Conservation (phyloP, 2,888 invertebrate species). For the Apodemia duryi region DNA sequence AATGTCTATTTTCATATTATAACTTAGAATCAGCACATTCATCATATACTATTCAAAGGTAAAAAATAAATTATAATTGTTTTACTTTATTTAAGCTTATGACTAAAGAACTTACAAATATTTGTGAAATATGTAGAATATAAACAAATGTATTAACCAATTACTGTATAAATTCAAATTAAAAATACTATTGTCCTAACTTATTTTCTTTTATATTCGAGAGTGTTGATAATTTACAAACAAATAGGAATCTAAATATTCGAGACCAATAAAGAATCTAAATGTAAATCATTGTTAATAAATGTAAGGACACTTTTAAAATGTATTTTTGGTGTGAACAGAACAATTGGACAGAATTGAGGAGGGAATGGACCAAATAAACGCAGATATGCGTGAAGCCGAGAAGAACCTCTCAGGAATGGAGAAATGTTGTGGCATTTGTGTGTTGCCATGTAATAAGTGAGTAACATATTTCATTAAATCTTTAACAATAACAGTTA, state of each 20-base stretch:
- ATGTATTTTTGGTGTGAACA: conserved; percentile 73
- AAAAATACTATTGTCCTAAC: conserved; percentile 59
- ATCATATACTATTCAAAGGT: conserved; percentile 65
- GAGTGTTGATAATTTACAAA: conserved; percentile 79
- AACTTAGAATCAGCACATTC: conserved; percentile 76
- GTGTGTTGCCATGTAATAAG: conserved; percentile 99
- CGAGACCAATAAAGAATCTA: conserved; percentile 30
- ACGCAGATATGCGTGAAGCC: conserved; percentile 99
- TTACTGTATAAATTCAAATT: not conserved
- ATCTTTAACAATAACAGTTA: too few species aligned
- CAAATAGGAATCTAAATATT: conserved; percentile 27
- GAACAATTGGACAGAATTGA: conserved; percentile 99
- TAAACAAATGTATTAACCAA: not conserved
- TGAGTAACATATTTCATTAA: conserved; percentile 62
- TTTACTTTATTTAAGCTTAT: conserved; percentile 67
- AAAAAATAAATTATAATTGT: conserved; percentile 53
- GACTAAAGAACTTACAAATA: conserved; percentile 34
- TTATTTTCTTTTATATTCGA: conserved; percentile 71
- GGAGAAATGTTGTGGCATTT: conserved; percentile 99
- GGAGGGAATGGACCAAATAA: conserved; percentile 99
- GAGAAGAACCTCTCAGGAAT: conserved; percentile 99
- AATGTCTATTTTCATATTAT: conserved; percentile 50
- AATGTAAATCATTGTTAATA: conserved; percentile 28
- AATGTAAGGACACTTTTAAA: conserved; percentile 1
- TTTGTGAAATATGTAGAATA: not conserved